Conservation (phyloP, 2,888 invertebrate genomes). For the Eristalinus sepulchralis region DNA sequence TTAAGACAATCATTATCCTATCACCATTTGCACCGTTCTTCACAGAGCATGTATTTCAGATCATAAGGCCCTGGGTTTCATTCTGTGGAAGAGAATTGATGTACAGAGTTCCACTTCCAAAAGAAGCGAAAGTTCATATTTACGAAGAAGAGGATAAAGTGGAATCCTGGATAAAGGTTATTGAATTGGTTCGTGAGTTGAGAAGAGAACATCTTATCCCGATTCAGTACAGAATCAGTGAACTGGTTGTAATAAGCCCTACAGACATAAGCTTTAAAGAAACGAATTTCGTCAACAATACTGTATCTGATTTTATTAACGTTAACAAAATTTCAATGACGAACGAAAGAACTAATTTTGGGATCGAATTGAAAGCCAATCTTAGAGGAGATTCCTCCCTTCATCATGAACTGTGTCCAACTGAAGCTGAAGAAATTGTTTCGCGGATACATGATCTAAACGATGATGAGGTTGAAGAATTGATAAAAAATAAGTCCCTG, state of each 20-base stretch:
- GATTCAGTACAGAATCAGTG: slow-evolving; percentile 96
- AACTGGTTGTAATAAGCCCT: slow-evolving; percentile 77
- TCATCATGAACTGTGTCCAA: not conserved
- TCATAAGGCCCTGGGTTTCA: slow-evolving; percentile 76
- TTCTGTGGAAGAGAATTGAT: slow-evolving; percentile 80
- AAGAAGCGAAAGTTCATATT: not conserved
- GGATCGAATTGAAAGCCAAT: slow-evolving; percentile 9
- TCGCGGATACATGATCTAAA: not conserved
- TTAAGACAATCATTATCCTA: slow-evolving; percentile 84
- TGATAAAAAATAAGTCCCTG: not conserved
- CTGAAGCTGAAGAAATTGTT: not conserved
- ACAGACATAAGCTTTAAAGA: not conserved
- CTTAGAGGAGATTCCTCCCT: slow-evolving; percentile 1
- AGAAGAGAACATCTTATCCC: slow-evolving; percentile 94
- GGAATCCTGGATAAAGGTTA: slow-evolving; percentile 92
- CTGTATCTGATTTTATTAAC: not conserved
- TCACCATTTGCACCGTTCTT: slow-evolving; percentile 97
- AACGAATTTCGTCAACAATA: not conserved
- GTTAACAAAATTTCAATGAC: slow-evolving; percentile 6
- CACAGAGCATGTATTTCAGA: slow-evolving; percentile 94
- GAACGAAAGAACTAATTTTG: not conserved
- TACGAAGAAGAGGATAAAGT: slow-evolving; percentile 93
- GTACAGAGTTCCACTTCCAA: not conserved
- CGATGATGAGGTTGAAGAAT: not conserved
- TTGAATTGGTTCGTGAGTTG: slow-evolving; percentile 93